These are phyloP conservation scores for Pyrgus malvae DNA, from an alignment of 2,888 invertebrate genomes.

Conservation along the genomic window DNA sequence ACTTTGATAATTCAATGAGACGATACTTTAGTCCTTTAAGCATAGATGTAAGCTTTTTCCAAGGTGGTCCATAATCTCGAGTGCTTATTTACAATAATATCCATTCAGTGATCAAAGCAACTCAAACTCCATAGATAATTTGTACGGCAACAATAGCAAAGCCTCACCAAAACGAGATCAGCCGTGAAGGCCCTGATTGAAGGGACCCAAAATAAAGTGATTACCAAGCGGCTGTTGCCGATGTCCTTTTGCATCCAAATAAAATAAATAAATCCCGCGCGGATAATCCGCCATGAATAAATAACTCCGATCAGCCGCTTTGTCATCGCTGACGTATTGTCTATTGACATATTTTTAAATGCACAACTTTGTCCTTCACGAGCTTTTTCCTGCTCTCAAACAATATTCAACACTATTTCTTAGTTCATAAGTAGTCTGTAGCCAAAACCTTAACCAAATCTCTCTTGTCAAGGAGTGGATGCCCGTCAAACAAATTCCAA, in stretches of 20 bases:
- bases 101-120: constrained; percentile 46
- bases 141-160: constrained; percentile 52
- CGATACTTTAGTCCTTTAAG: background rate
- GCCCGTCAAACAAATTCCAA: constrained; percentile 21
- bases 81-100: constrained; percentile 59
- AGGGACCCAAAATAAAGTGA: constrained; percentile 61
- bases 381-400: background rate
- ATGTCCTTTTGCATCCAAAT: constrained; percentile 62
- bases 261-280: constrained; percentile 57
- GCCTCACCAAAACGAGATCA: constrained; percentile 66
- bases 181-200: constrained; percentile 47
- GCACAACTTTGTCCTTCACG: constrained; percentile 29
- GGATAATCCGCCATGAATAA: constrained; percentile 78
- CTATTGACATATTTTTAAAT: constrained; percentile 65
- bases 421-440: background rate
- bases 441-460: background rate
- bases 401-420: constrained; percentile 18
- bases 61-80: constrained; percentile 53
- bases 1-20: too few relatives aligned
- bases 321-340: constrained; percentile 72
- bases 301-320: constrained; percentile 66
- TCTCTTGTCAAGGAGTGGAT: background rate
- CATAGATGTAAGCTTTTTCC: too few relatives aligned
- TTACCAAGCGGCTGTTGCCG: constrained; percentile 55
- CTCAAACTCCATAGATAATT: constrained; percentile 62